Conservation (phyloP, 2,113 vertebrate species). For the Origma solitaria region DNA sequence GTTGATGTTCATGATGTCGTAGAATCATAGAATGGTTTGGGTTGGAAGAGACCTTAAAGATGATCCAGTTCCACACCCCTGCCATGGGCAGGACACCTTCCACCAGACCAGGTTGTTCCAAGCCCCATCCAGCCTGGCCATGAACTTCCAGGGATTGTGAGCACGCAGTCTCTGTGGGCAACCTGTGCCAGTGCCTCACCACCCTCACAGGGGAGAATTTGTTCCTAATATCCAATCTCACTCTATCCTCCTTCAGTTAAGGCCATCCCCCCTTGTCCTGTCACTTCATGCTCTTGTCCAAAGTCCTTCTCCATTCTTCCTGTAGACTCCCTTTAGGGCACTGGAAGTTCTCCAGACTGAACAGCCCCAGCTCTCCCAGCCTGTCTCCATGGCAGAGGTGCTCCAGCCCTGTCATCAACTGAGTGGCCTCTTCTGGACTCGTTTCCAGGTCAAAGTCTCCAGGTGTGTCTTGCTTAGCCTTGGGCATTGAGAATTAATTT, state of each 20-base stretch:
- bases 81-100: neutral
- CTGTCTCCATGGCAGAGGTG: neutral
- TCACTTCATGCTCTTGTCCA: neutral
- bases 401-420: neutral
- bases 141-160: neutral
- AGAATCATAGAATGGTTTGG: neutral
- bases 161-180: neutral
- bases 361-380: neutral
- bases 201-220: neutral
- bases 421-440: neutral
- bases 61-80: neutral
- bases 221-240: neutral
- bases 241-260: neutral
- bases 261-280: neutral
- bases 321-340: neutral
- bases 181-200: neutral
- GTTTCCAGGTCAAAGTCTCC: neutral
- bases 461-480: neutral
- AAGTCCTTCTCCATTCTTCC: neutral
- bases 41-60: neutral
- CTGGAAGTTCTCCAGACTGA: neutral
- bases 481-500: neutral
- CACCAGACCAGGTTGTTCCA: neutral
- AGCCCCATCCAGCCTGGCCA: fast-evolving
- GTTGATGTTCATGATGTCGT: neutral